Evolutionary conservation across 1,140 invertebrate species (phyloP).

Genomic region (Drosophila sp.): DNA sequence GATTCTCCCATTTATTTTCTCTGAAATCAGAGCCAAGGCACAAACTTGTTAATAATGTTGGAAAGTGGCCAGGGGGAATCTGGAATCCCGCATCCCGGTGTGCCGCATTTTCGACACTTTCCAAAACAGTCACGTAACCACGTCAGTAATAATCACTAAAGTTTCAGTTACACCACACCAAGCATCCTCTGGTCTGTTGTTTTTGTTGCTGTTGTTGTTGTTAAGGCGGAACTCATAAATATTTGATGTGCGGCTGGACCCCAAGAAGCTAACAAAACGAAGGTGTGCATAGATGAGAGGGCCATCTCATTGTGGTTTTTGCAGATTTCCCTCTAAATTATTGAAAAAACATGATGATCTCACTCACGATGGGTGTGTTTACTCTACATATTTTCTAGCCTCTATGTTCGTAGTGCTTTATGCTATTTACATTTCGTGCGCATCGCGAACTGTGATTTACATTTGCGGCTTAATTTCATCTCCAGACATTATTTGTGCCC

Average conservation of each 20-base stretch:
- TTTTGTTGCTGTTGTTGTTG: constrained; percentile 30
- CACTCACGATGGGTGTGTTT: too few relatives aligned
- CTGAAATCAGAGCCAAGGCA: constrained; percentile 52
- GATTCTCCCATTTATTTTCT: constrained; percentile 28
- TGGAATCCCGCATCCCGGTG: constrained; percentile 23
- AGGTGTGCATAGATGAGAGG: constrained; percentile 46
- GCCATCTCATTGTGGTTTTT: constrained; percentile 39
- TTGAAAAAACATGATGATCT: constrained; percentile 44
- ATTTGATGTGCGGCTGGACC: constrained; percentile 53
- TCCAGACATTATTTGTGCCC: constrained; percentile 77
- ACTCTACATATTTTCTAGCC: not conserved
- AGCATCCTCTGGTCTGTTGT: constrained; percentile 18
- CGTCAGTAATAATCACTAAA: constrained; percentile 83
- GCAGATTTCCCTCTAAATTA: constrained; percentile 73
- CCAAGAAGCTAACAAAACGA: constrained; percentile 36
- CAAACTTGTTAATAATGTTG: constrained; percentile 58
- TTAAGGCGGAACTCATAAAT: constrained; percentile 61
- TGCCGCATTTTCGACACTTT: constrained; percentile 82
- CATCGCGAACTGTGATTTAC: constrained; percentile 76
- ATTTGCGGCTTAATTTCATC: constrained; percentile 81
- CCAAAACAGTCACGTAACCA: constrained; percentile 83
- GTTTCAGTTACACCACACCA: constrained; percentile 59
- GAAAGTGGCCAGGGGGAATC: constrained; percentile 23
- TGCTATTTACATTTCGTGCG: constrained; percentile 77
- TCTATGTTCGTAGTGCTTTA: not conserved